Base-by-base conservation (phyloP, 2,113 vertebrate genomes). In the Gracilinanus agilis region DNA sequence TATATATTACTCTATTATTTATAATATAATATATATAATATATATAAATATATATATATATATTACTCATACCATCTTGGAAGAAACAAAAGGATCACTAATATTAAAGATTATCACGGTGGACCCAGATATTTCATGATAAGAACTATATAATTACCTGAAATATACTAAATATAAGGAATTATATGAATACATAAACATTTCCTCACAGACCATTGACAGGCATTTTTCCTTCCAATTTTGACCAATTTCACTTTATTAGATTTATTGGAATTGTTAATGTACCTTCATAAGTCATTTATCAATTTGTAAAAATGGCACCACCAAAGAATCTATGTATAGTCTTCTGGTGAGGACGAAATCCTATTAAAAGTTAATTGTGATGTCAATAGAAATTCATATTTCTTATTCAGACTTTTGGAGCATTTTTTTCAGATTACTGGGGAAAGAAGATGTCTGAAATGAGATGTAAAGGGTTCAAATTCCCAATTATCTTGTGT, bases 191-290 rank as follows among this genome's bases (percentile, higher is more conserved):
- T 75, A 75, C 29, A n/a, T 0, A 34, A 34, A 34, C 29, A 75
- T 8, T 21, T 75, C 21, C 16, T 75, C 34, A 75, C 67, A 40
- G 94, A 93, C 93, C 92, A 90, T 96, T 94, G 93, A 90, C 92
- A 96, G 92, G 94, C 90, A 94, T 94, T 96, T 97, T 94, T 94
- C 95, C 97, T 97, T 94, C 29, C 4, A n/a, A 67, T 67, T 34
- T 67, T 67, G 12, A 53, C 88, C 94, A 53, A 29, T 92, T 91
- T 96, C 49, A 61, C 13, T 90, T 6, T 27, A 44, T n/a, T 91
- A 55, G 95, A 54, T 53, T 44, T 91, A 94, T 53, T 91, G 61
- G 29, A 91, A 94, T 40, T 34, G 0, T 24, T 53, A 83, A 54
- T 92, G 40, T 56, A 89, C 44, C 89, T 88, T 91, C 67, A 95